Evolutionary conservation across 2,113 vertebrate genomes (phyloP).

Genomic region (Thunnus maccoyii): DNA sequence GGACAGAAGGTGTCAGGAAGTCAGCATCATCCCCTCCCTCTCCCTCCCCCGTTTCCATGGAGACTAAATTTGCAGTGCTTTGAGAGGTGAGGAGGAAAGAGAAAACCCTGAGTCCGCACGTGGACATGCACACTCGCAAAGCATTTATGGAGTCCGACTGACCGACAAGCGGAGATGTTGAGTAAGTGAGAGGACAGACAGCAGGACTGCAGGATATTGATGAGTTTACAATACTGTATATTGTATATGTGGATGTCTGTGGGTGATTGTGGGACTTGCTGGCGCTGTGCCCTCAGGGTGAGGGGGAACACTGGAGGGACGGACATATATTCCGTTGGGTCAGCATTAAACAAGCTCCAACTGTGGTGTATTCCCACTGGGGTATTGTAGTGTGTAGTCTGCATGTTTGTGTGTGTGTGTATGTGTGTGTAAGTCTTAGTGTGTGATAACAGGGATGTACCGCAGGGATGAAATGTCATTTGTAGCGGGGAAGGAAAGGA

Average conservation of each 20-base stretch:
- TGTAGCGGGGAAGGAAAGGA: conserved; percentile 28
- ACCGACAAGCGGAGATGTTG: conserved; percentile 6
- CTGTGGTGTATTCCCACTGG: conserved; percentile 68
- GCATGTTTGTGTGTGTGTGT: conserved; percentile 33
- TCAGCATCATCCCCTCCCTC: conserved; percentile 61
- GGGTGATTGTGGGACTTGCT: conserved; percentile 34
- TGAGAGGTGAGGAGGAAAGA: conserved; percentile 59
- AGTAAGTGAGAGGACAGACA: conserved; percentile 25
- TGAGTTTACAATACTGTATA: conserved; percentile 15
- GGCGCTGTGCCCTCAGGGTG: conserved; percentile 42
- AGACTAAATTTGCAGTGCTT: conserved; percentile 69
- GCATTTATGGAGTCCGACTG: neutral
- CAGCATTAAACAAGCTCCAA: conserved; percentile 80
- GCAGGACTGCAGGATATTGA: conserved; percentile 14
- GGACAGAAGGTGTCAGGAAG: conserved; percentile 78
- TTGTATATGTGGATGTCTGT: conserved; percentile 26
- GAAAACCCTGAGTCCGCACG: conserved; percentile 67
- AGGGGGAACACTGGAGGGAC: conserved; percentile 59
- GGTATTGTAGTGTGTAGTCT: conserved; percentile 33
- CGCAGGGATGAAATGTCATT: conserved; percentile 46
- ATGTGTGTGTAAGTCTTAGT: conserved; percentile 21
- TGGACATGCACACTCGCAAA: conserved; percentile 28
- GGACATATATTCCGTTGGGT: conserved; percentile 66
- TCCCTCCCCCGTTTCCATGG: conserved; percentile 68
- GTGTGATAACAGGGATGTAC: conserved; percentile 38